Evolutionary conservation across 1,140 invertebrate species (phyloP).

Genomic region (Scaptomyza montana): DNA sequence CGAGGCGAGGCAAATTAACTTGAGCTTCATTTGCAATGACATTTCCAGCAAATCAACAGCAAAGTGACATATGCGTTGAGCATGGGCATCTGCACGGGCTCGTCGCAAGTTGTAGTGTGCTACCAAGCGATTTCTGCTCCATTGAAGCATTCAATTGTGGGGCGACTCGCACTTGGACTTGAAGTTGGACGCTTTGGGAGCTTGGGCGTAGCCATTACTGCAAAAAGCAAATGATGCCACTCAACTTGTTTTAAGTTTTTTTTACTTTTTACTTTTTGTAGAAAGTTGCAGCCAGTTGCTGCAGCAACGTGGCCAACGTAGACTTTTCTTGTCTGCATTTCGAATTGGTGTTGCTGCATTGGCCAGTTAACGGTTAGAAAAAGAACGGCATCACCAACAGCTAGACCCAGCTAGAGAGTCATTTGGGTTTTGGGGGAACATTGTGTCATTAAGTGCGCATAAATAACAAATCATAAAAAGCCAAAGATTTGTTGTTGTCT

Average conservation of each 20-base stretch:
- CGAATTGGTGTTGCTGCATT: slow-evolving; percentile 29
- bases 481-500: slow-evolving; percentile 6
- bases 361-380: slow-evolving; percentile 39
- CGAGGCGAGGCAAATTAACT: slow-evolving; percentile 51
- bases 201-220: slow-evolving; percentile 42
- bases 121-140: slow-evolving; percentile 74
- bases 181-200: slow-evolving; percentile 20
- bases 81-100: slow-evolving; percentile 2
- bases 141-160: slow-evolving; percentile 78
- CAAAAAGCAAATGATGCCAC: slow-evolving; percentile 50
- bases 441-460: slow-evolving; percentile 51
- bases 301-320: slow-evolving; percentile 19
- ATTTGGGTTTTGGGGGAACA: slow-evolving; percentile 37
- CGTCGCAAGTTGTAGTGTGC: slow-evolving; percentile 28
- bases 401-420: slow-evolving; percentile 17
- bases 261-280: slow-evolving; percentile 19
- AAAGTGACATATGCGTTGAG: slow-evolving; percentile 30
- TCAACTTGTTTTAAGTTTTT: slow-evolving; percentile 41
- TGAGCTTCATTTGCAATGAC: slow-evolving; percentile 61
- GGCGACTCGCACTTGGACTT: slow-evolving; percentile 31
- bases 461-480: slow-evolving; percentile 47
- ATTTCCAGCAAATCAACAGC: slow-evolving; percentile 44
- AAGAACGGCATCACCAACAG: slow-evolving; percentile 34
- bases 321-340: slow-evolving; percentile 18
- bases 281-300: slow-evolving; percentile 40